Evolutionary conservation across 1,140 invertebrate genomes (phyloP).

Genomic region (Samia ricini): DNA sequence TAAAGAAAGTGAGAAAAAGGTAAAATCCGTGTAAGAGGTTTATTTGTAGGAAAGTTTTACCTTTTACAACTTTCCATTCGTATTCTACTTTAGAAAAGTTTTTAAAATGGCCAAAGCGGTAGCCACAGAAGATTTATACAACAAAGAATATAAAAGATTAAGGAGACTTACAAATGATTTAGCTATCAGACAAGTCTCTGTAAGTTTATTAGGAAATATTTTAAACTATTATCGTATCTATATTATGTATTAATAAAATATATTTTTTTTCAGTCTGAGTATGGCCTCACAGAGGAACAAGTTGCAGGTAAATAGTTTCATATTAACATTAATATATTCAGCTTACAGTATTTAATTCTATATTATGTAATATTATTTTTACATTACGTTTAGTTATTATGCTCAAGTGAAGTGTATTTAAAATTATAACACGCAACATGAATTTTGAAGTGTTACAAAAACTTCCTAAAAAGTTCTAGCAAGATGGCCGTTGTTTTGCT

Average conservation of each 20-base stretch:
- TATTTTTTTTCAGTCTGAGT: slow-evolving; percentile 84
- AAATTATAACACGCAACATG: too few relatives aligned
- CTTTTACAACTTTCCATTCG: slow-evolving; percentile 19
- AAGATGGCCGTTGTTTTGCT: too few relatives aligned
- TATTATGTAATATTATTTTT: background rate
- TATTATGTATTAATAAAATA: background rate
- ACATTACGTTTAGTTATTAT: too few relatives aligned
- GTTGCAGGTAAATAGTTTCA: slow-evolving; percentile 82
- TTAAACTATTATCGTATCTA: background rate
- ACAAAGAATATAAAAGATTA: slow-evolving; percentile 81
- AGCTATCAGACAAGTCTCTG: slow-evolving; percentile 78
- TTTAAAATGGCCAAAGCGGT: slow-evolving; percentile 43
- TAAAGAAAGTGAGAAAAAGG: slow-evolving; percentile 14
- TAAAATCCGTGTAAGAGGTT: slow-evolving; percentile 17
- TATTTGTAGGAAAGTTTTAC: slow-evolving; percentile 32
- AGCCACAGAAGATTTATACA: slow-evolving; percentile 77
- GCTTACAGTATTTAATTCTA: background rate
- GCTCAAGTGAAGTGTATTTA: too few relatives aligned
- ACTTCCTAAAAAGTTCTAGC: too few relatives aligned
- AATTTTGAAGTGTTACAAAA: too few relatives aligned
- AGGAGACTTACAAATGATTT: slow-evolving; percentile 81
- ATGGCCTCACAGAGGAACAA: slow-evolving; percentile 91
- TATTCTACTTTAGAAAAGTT: background rate
- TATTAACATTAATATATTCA: background rate
- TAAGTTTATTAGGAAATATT: slow-evolving; percentile 58